These are phyloP conservation scores for Ruditapes philippinarum DNA, from an alignment of 1,140 invertebrate genomes.

Conservation along the genomic window DNA sequence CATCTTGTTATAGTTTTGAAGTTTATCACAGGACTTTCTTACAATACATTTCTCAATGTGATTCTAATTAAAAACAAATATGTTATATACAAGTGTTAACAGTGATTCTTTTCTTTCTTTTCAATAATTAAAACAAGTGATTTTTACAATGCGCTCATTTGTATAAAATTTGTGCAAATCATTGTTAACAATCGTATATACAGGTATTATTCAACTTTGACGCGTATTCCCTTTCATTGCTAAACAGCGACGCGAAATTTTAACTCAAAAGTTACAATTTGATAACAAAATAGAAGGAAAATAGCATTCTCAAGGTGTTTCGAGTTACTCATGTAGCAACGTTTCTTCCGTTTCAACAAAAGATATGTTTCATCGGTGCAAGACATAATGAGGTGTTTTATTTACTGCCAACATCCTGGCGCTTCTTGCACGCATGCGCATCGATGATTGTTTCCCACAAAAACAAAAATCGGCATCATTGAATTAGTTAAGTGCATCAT, in stretches of 20 bases:
- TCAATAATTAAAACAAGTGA: neutral
- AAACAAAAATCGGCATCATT: too few relatives aligned
- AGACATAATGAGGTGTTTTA: neutral
- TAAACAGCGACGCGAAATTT: neutral
- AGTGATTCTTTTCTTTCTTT: too few relatives aligned
- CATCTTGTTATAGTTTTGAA: too few relatives aligned
- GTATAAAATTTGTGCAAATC: slow-evolving; percentile 12
- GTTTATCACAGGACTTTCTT: too few relatives aligned
- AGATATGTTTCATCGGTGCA: neutral
- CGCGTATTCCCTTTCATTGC: neutral
- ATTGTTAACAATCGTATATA: neutral
- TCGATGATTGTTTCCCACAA: too few relatives aligned
- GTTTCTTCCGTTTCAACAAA: neutral
- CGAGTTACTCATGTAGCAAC: neutral
- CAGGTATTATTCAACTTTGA: neutral
- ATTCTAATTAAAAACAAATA: too few relatives aligned
- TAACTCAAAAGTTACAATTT: neutral
- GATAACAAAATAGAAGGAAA: neutral
- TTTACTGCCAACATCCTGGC: neutral
- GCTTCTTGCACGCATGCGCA: neutral
- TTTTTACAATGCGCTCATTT: neutral
- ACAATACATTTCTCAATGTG: too few relatives aligned
- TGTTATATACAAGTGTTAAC: too few relatives aligned
- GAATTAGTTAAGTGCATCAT: too few relatives aligned
- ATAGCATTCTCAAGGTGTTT: slow-evolving; percentile 1